Base-by-base conservation (phyloP, 1,140 invertebrate species). In the Lucilia cuprina region DNA sequence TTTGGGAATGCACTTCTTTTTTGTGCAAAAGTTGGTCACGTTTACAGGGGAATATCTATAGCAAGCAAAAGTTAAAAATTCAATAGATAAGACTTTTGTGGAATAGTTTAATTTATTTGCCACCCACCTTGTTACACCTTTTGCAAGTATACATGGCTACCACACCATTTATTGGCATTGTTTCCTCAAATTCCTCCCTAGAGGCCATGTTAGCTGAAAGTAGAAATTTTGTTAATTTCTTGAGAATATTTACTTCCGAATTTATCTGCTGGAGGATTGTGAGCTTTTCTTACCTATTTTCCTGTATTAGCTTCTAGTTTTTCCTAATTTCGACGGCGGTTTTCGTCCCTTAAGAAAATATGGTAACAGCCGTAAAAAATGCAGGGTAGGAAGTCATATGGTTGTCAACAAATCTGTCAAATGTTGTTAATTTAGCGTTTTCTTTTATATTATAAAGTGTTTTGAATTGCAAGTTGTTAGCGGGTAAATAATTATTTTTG, bases 11-110 rank as follows among this genome's bases (percentile, higher is more conserved):
- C 75, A 88, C 87, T 86, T 89, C 89, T 84, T 91, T 89, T 21
- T 89, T 86, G 74, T 91, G 89, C 75, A 91, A 74, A 30, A 87
- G 88, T 84, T 90, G 89, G 70, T 90, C 89, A 74, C 89, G 88
- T 86, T 91, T 91, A 82, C 87, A 89, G 49, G 87, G 87, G 70
- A 91, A 91, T 77, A 87, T 89, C 89, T 91, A 35, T 13, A 75
- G 41, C 7, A 7, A 41, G 41, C 5, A 41, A 41, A 41, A 41
- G 41, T 14, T 55, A 55, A 70, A 19, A 21, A 70, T 19, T 14
- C 50, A 55, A 5, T 30, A 30, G 25, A 2, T 30, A 30, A 30
- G 25, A 3, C 3, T 88, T 19, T 89, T 85, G 60, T 90, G 89
- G 70, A 90, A 74, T 30, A 87, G 88, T 85, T 90, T 88, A 75